phyloP scores from a whole-genome alignment of 2,797 vertebrate species.

The Enteromius viviparus region DNA sequence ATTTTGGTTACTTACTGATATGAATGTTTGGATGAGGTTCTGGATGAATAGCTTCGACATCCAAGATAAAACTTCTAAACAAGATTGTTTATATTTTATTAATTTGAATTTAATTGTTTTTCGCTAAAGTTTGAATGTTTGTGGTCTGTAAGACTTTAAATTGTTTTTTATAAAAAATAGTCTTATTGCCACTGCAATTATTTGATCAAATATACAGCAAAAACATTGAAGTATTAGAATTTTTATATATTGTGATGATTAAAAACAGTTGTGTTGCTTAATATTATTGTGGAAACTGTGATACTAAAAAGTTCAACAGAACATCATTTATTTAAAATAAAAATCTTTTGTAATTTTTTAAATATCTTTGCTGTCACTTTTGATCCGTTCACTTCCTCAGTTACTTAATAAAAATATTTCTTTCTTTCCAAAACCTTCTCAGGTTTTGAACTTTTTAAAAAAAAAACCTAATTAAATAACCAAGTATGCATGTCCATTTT shows the following conservation, averaged over 20 bases:
- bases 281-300: background rate
- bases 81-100: background rate
- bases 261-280: background rate
- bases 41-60: background rate
- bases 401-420: background rate
- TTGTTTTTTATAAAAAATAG: background rate
- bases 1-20: background rate
- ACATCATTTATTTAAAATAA: background rate
- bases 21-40: background rate
- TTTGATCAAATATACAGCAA: background rate
- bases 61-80: background rate
- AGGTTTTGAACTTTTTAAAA: background rate
- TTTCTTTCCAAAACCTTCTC: background rate
- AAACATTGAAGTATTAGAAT: background rate
- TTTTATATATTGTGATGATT: too few relatives aligned
- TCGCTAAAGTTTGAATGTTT: background rate
- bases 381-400: background rate
- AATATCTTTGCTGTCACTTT: background rate
- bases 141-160: background rate
- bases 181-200: background rate
- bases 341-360: background rate
- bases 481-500: constrained; percentile 41
- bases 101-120: background rate
- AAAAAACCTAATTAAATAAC: background rate
- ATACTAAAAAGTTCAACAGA: background rate